Conservation (phyloP, 2,113 vertebrate genomes). For the Orthonyx spaldingii region DNA sequence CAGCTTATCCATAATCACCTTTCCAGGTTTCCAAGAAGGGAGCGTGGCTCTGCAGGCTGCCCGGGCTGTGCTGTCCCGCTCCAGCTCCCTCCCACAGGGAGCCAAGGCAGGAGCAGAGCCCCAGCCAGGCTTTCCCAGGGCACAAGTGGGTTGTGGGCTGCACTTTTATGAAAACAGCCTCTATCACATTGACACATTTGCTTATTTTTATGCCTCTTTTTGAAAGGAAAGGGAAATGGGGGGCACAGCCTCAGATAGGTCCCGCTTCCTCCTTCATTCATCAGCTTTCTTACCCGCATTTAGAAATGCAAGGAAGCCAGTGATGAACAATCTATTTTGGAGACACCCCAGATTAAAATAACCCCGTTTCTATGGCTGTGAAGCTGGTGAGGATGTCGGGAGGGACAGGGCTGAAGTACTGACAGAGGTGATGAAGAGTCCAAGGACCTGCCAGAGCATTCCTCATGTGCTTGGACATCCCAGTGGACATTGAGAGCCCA, state of each 20-base stretch:
- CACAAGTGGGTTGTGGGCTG: neutral
- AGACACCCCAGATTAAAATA: neutral
- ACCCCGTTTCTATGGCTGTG: neutral
- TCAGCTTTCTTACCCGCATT: neutral
- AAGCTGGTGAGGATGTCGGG: neutral
- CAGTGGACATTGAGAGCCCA: neutral
- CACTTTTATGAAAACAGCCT: neutral
- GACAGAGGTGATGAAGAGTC: neutral
- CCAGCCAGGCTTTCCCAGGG: neutral
- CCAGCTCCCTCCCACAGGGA: accelerated
- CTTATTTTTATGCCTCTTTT: neutral
- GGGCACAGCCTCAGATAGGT: neutral
- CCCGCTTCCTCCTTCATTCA: neutral
- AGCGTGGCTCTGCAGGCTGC: accelerated
- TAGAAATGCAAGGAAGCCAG: neutral
- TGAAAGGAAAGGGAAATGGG: neutral
- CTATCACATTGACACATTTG: neutral
- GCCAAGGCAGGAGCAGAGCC: neutral
- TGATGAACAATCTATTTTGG: neutral
- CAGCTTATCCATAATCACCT: neutral
- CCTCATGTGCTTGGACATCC: neutral
- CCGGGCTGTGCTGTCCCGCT: neutral
- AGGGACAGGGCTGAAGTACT: neutral
- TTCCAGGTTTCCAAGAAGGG: neutral
- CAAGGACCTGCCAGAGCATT: neutral